phyloP scores from a whole-genome alignment of 2,888 invertebrate genomes.

The Drosophila antonietae region DNA sequence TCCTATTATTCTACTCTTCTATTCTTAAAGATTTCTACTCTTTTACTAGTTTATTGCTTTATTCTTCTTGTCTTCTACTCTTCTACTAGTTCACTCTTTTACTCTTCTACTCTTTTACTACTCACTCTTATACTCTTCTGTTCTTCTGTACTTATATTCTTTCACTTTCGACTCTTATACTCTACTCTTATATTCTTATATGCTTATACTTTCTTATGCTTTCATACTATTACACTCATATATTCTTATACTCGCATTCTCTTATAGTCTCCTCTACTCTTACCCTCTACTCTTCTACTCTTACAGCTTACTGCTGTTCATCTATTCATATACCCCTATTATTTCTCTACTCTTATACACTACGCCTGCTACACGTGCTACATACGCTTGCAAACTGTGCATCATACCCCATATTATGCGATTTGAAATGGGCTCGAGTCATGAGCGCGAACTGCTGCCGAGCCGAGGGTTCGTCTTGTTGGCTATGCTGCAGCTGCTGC shows the following conservation, averaged over 20 bases:
- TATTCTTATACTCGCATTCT: not conserved
- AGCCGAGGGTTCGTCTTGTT: slow-evolving; percentile 1
- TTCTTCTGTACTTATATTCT: too few relatives aligned
- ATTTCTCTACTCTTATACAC: not conserved
- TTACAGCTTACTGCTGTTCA: not conserved
- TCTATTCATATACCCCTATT: not conserved
- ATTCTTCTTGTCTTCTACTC: not conserved
- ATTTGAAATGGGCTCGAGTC: not conserved
- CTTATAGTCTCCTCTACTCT: too few relatives aligned
- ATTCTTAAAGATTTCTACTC: too few relatives aligned
- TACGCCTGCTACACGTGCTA: not conserved
- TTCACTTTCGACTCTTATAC: too few relatives aligned
- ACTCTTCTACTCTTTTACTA: not conserved
- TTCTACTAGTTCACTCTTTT: not conserved
- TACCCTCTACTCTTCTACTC: too few relatives aligned
- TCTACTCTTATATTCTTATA: too few relatives aligned
- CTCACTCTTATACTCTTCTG: not conserved
- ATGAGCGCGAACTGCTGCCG: not conserved
- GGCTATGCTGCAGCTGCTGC: not conserved
- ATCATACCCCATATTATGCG: not conserved
- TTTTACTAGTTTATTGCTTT: too few relatives aligned
- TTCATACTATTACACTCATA: not conserved
- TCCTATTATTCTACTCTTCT: not conserved
- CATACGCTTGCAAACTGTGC: not conserved
- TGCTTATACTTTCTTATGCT: not conserved